phyloP scores from a whole-genome alignment of 2,797 vertebrate genomes.

The Eutrigla gurnardus region DNA sequence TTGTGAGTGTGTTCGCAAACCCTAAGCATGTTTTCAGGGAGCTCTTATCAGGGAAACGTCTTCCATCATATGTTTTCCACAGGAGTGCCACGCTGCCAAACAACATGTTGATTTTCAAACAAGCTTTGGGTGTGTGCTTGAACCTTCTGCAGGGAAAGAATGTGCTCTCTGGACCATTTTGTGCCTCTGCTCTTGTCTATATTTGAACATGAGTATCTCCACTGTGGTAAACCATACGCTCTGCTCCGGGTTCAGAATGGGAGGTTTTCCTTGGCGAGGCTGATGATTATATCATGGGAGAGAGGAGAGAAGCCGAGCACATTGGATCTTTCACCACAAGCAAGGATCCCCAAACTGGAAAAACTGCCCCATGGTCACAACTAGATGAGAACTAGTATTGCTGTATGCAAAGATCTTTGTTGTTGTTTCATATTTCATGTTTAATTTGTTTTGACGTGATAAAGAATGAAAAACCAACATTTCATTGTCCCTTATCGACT shows the following conservation, averaged over 20 bases:
- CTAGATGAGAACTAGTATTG: conserved; percentile 35
- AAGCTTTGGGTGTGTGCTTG: conserved; percentile 69
- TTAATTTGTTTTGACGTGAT: conserved; percentile 16
- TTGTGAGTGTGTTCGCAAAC: conserved; percentile 31
- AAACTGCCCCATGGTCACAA: conserved; percentile 31
- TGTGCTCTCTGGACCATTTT: conserved; percentile 65
- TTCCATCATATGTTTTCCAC: conserved; percentile 51
- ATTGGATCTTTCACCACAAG: conserved; percentile 40
- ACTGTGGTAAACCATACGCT: conserved; percentile 74
- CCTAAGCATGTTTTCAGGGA: conserved; percentile 27
- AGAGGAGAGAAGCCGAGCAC: conserved; percentile 54
- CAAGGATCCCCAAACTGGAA: conserved; percentile 34
- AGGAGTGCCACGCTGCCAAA: conserved; percentile 52
- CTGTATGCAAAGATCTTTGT: conserved; percentile 5
- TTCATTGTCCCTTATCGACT: conserved; percentile 11
- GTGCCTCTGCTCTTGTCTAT: conserved; percentile 70
- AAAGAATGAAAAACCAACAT: conserved; percentile 12
- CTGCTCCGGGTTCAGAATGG: conserved; percentile 61
- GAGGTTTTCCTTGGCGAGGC: conserved; percentile 69
- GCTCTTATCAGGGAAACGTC: conserved; percentile 45
- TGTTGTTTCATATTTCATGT: conserved; percentile 18
- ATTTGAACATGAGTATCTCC: conserved; percentile 77
- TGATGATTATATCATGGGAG: conserved; percentile 56
- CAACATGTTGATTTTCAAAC: conserved; percentile 53
- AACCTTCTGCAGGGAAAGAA: conserved; percentile 74